These are phyloP conservation scores for Mycteria americana DNA, from an alignment of 2,797 vertebrate species.

Conservation along the genomic window DNA sequence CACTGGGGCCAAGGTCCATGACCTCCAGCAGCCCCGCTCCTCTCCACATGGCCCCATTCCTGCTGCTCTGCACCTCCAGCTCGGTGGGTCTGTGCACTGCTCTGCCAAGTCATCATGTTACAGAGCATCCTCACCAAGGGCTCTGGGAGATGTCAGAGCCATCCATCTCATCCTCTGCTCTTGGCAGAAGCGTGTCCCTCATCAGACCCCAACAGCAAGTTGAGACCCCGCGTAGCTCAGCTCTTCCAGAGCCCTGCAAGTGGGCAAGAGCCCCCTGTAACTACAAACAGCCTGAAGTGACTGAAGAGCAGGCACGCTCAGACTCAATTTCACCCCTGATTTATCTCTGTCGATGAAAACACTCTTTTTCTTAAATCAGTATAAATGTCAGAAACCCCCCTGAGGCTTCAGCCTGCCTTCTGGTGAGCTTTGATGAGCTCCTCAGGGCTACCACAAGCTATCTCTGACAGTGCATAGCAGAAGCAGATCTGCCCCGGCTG, in stretches of 20 bases:
- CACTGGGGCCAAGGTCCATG: not conserved
- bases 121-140: not conserved
- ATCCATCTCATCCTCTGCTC: not conserved
- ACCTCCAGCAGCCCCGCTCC: not conserved
- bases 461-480: not conserved
- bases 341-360: not conserved
- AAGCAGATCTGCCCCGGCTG: not conserved
- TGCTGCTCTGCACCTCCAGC: not conserved
- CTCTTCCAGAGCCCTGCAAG: not conserved
- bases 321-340: not conserved
- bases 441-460: not conserved
- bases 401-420: not conserved
- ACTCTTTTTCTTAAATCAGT: not conserved
- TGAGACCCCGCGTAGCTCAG: fast-evolving
- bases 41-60: fast-evolving
- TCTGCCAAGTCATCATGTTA: not conserved
- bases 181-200: fast-evolving
- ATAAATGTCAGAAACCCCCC: not conserved
- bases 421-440: not conserved
- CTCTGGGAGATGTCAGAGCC: not conserved
- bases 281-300: not conserved
- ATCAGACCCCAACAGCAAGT: not conserved
- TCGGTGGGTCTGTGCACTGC: not conserved
- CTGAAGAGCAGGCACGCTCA: fast-evolving
- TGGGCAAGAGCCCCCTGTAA: fast-evolving